Conservation (phyloP, 2,888 invertebrate genomes). For the Hydrotaea cyrtoneurina region DNA sequence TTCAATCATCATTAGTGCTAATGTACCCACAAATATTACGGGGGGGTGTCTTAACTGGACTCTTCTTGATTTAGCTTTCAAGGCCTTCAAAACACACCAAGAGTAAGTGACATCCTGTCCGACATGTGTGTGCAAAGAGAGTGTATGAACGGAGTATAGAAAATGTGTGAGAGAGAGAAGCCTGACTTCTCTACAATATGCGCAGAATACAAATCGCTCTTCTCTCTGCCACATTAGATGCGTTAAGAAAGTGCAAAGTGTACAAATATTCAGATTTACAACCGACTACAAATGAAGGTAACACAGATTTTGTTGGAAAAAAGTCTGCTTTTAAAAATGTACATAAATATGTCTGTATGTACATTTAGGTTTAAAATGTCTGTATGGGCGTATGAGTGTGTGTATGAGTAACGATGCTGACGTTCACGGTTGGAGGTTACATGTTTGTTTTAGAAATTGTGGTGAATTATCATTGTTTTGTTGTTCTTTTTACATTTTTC, state of each 20-base stretch:
- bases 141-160: neutral
- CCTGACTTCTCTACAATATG: neutral
- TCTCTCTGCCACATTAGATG: conserved; percentile 36
- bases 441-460: conserved; percentile 59
- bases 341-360: neutral
- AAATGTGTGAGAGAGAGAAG: neutral
- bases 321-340: neutral
- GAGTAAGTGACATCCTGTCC: neutral
- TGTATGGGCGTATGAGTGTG: neutral
- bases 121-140: conserved; percentile 8
- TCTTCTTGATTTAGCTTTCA: conserved; percentile 73
- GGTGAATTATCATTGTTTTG: conserved; percentile 51
- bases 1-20: conserved; percentile 82
- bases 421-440: neutral
- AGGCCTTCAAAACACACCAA: conserved; percentile 59
- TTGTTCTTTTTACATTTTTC: conserved; percentile 41
- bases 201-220: conserved; percentile 47
- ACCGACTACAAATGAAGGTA: conserved; percentile 5
- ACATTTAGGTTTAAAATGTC: no score
- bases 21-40: conserved; percentile 81
- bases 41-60: conserved; percentile 74
- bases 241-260: conserved; percentile 18
- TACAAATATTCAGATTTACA: conserved; percentile 58
- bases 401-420: neutral
- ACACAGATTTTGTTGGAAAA: neutral